phyloP scores from a whole-genome alignment of 2,113 vertebrate species.

The Actenoides hombroni region DNA sequence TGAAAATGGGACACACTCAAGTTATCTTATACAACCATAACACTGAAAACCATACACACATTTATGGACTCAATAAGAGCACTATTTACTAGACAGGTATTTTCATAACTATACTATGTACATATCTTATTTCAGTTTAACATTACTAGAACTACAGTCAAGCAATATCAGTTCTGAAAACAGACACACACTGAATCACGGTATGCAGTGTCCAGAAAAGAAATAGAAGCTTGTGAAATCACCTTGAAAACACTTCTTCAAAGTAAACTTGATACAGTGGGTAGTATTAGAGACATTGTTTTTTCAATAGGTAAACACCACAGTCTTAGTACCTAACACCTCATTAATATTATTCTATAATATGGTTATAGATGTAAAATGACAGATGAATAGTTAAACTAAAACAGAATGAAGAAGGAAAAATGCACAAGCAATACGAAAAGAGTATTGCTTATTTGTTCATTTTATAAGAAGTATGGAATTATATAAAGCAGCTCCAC shows the following conservation, averaged over 20 bases:
- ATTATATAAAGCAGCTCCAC: not conserved
- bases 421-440: conserved; percentile 9
- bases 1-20: conserved; percentile 61
- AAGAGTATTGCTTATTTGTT: conserved; percentile 27
- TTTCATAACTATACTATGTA: conserved; percentile 11
- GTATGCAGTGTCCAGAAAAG: not conserved
- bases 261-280: conserved; percentile 36
- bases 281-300: conserved; percentile 9
- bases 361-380: not conserved
- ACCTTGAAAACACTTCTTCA: conserved; percentile 43
- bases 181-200: not conserved
- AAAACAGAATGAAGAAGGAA: not conserved
- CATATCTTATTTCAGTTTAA: conserved; percentile 56
- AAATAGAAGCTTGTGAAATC: conserved; percentile 41
- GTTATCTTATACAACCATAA: conserved; percentile 64
- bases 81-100: conserved; percentile 53
- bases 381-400: conserved; percentile 31
- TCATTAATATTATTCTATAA: conserved; percentile 38
- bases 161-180: conserved; percentile 11
- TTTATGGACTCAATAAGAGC: conserved; percentile 30
- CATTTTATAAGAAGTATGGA: not conserved
- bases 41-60: conserved; percentile 42
- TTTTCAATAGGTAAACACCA: conserved; percentile 39
- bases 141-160: conserved; percentile 3
- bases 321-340: conserved; percentile 1